Conservation (phyloP, 2,888 invertebrate genomes). For the Drosophila kanekoi region DNA sequence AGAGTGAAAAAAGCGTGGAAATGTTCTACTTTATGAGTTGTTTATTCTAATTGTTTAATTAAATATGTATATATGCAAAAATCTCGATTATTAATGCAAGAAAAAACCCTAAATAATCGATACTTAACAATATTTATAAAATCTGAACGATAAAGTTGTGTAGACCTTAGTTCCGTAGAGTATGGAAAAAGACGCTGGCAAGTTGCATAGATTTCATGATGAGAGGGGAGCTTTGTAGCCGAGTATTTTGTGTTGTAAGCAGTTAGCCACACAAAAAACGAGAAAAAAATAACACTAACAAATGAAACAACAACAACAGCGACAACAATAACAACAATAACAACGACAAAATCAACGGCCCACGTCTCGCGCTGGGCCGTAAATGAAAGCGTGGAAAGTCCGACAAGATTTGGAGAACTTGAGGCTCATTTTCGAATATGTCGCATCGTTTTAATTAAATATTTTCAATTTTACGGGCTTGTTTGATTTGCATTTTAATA, state of each 20-base stretch:
- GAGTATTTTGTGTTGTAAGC: constrained; percentile 70
- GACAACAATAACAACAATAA: constrained; percentile 32
- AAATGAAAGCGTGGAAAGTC: constrained; percentile 65
- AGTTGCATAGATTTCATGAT: constrained; percentile 24
- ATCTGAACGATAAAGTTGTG: too few relatives aligned
- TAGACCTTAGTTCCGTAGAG: constrained; percentile 14
- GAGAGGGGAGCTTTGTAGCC: constrained; percentile 33
- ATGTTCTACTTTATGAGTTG: too few relatives aligned
- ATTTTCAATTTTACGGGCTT: constrained; percentile 77
- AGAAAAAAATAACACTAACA: constrained; percentile 23
- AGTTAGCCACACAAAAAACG: constrained; percentile 34
- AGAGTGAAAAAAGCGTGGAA: too few relatives aligned
- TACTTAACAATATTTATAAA: too few relatives aligned
- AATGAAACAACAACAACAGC: constrained; percentile 11
- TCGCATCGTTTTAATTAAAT: constrained; percentile 79
- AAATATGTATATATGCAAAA: too few relatives aligned
- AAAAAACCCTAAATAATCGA: neutral
- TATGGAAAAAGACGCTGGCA: constrained; percentile 11
- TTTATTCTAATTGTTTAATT: too few relatives aligned
- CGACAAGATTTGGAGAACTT: constrained; percentile 37
- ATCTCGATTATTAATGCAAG: too few relatives aligned
- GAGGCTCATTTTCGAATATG: constrained; percentile 53
- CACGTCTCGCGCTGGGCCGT: constrained; percentile 24
- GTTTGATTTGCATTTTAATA: constrained; percentile 80
- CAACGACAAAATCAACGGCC: constrained; percentile 35